Evolutionary conservation across 1,140 invertebrate genomes (phyloP).

Genomic region (Cepaea nemoralis): DNA sequence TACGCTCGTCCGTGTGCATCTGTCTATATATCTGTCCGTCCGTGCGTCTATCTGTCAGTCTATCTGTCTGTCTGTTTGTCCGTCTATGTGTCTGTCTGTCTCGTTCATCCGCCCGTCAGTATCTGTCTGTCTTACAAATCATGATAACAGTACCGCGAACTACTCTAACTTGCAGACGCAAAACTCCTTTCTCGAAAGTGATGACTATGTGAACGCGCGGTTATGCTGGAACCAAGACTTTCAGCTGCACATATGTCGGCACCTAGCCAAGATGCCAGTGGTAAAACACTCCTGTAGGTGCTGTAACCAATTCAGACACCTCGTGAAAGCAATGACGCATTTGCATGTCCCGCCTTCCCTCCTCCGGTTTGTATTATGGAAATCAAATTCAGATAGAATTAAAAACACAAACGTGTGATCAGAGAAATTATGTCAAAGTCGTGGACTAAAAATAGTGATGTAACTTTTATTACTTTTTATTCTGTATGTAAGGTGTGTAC

Average conservation of each 20-base stretch:
- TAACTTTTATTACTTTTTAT: too few species aligned
- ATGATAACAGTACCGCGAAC: too few species aligned
- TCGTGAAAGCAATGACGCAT: not conserved
- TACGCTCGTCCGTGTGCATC: not conserved
- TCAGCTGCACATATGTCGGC: not conserved
- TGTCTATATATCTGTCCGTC: not conserved
- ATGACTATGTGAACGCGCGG: not conserved
- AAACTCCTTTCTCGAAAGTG: not conserved
- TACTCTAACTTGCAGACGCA: too few species aligned
- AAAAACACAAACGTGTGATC: too few species aligned
- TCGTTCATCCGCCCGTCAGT: not conserved
- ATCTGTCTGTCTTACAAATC: too few species aligned
- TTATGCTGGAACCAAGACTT: not conserved
- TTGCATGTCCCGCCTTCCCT: not conserved
- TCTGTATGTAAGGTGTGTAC: too few species aligned
- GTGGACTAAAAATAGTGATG: too few species aligned
- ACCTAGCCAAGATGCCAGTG: not conserved
- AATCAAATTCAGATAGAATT: too few species aligned
- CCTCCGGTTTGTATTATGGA: too few species aligned
- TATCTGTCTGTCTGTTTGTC: conserved; percentile 14
- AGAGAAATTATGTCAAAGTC: too few species aligned
- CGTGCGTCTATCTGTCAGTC: not conserved
- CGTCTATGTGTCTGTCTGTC: not conserved
- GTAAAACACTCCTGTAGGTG: not conserved
- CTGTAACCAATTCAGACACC: not conserved